Conservation (phyloP, 1,140 invertebrate genomes). For the Steinernema feltiae region DNA sequence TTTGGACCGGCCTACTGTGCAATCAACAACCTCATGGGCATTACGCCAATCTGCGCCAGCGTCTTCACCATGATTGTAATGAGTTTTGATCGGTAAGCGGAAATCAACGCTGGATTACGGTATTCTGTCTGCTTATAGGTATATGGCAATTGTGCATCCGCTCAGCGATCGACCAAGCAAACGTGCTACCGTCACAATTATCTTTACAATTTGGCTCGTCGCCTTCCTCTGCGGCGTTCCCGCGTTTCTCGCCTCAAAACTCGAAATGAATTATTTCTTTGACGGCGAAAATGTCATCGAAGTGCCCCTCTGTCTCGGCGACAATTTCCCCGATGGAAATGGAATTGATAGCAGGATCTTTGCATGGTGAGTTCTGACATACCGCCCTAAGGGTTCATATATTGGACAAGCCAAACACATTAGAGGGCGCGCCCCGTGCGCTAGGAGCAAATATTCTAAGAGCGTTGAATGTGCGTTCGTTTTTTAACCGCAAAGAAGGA, state of each 20-base stretch:
- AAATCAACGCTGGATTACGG: background rate
- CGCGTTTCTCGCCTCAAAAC: constrained; percentile 74
- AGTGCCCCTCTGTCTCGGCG: constrained; percentile 45
- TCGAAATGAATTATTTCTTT: constrained; percentile 65
- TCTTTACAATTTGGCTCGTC: constrained; percentile 74
- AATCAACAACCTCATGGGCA: constrained; percentile 56
- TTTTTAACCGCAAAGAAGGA: too few relatives aligned
- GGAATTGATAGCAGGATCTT: constrained; percentile 38
- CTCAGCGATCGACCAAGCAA: constrained; percentile 76
- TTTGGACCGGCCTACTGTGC: constrained; percentile 49
- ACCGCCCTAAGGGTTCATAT: background rate
- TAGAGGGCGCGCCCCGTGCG: too few relatives aligned
- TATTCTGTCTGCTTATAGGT: constrained; percentile 65
- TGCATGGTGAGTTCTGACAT: constrained; percentile 27
- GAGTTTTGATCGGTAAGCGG: constrained; percentile 48
- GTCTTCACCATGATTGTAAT: constrained; percentile 58
- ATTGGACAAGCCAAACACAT: background rate
- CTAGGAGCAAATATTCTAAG: too few relatives aligned
- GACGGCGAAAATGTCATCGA: constrained; percentile 40
- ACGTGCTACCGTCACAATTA: constrained; percentile 69
- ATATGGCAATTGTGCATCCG: constrained; percentile 82
- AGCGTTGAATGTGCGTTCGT: too few relatives aligned
- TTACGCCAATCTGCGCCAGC: constrained; percentile 56
- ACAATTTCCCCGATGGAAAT: constrained; percentile 49
- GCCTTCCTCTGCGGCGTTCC: constrained; percentile 73